Conservation (phyloP, 2,888 invertebrate species). For the Sarcophaga carnaria region DNA sequence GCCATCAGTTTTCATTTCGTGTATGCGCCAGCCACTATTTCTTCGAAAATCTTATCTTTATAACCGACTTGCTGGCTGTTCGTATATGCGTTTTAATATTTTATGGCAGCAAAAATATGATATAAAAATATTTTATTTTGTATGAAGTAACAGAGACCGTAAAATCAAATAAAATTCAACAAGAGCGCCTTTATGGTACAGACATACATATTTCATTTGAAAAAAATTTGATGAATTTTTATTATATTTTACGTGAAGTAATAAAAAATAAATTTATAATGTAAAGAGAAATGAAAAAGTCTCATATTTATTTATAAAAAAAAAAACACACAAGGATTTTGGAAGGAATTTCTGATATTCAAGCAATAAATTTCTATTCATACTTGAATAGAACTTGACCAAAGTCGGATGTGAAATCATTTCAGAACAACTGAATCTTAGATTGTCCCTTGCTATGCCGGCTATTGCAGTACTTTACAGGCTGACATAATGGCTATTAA, state of each 20-base stretch:
- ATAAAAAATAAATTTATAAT: conserved; percentile 14
- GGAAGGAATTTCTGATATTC: no score
- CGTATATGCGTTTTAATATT: not conserved
- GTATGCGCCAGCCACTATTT: not conserved
- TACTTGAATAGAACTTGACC: no score
- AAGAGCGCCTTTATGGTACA: no score
- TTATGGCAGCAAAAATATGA: not conserved
- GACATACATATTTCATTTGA: not conserved
- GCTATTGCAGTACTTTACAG: no score
- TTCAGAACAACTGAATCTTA: no score
- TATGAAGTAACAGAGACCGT: not conserved
- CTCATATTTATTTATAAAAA: not conserved
- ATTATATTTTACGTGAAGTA: not conserved
- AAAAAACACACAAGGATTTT: no score
- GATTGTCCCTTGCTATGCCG: no score
- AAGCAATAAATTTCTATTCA: no score
- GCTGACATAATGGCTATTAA: no score
- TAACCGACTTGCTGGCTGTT: conserved; percentile 29
- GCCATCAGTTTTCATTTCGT: not conserved
- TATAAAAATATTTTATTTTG: not conserved
- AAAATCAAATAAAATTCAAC: not conserved
- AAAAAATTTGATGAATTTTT: not conserved
- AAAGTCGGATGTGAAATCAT: no score
- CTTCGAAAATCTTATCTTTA: conserved; percentile 36
- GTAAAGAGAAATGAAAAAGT: conserved; percentile 1